Base-by-base conservation (phyloP, 2,113 vertebrate genomes). In the Typhlomys cinereus region DNA sequence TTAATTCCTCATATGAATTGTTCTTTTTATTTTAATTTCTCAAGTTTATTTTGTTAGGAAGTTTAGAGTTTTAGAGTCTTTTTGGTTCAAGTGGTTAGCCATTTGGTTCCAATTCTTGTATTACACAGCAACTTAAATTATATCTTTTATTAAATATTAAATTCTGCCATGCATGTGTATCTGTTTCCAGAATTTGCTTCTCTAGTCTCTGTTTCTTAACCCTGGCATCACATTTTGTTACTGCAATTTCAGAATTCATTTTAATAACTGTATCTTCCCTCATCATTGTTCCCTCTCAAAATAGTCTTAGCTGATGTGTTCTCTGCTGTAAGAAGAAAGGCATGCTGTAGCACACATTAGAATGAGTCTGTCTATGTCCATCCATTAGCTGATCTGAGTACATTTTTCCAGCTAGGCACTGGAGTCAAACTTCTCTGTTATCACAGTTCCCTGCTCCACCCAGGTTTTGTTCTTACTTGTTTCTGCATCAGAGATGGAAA, bases 181-280 rank as follows among this genome's bases (percentile, higher is more conserved):
- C n/a, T n/a, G n/a, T n/a, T n/a, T n/a, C n/a, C n/a, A n/a, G n/a
- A n/a, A n/a, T n/a, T n/a, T n/a, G n/a, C n/a, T n/a, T n/a, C n/a
- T n/a, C n/a, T n/a, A n/a, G n/a, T n/a, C n/a, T n/a, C n/a, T n/a
- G n/a, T n/a, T n/a, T n/a, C n/a, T n/a, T n/a, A n/a, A n/a, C n/a
- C n/a, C n/a, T n/a, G n/a, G n/a, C n/a, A n/a, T n/a, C n/a, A n/a
- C n/a, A 50, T 41, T 78, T 67, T 59, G 69, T 59, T 48, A 11
- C 39, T 29, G 1, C 54, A 57, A 50, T 70, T 95, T 90, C 73
- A 88, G 31, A 82, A 67, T 92, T 89, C 25, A 67, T 46, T 92
- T 88, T 92, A 61, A 1, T 86, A 76, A 80, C 64, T 66, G 29
- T 4, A 25, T 46, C 34, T 46, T 5, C 17, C 3, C 10, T 17